Base-by-base conservation (phyloP, 2,888 invertebrate species). In the Pyrrhia umbra region DNA sequence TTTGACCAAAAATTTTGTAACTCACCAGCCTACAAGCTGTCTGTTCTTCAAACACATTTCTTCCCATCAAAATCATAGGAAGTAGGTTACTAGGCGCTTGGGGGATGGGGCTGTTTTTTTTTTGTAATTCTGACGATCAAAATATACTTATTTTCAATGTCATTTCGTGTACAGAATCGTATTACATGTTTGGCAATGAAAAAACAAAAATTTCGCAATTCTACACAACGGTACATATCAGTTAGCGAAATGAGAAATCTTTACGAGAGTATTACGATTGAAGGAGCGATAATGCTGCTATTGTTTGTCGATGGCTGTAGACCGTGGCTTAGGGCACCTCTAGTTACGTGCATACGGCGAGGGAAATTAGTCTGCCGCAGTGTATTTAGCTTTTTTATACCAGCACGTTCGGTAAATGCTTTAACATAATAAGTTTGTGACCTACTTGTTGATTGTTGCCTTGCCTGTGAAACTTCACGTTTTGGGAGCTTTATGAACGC, bases 361-460 rank as follows among this genome's bases (percentile, higher is more conserved):
- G 42, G 40, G 21, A 69, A 77, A 79, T 75, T 69, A 69, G 30
- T 52, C 37, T 69, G 43, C 75, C 63, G 72, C 77, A 79, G 79
- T 77, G 76, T 65, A 50, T 79, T 64, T 66, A 65, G 50, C 47
- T 9, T 60, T 68, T 69, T 65, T 55, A 37, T 61, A 27, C 4
- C 9, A 25, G 10, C 49, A 42, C 21, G 40, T 73, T 56, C 37
- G 45, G 61, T 62, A 66, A 77, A 57, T 57, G 63, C 52, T 64
- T 57, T 63, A 47, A 63, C 43, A 63, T 75, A 56, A 65, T 54
- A 65, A 55, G 47, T 71, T 72, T 63, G 65, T 75, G 75, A 79
- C 79, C 79, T 69, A 79, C 67, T 77, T 79, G 63, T 73, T 75
- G 72, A 46, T 60, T 13, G 47, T 34, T 34, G 34, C 13, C n/a